These are phyloP conservation scores for Manduca sexta DNA, from an alignment of 1,140 invertebrate species.

Conservation along the genomic window DNA sequence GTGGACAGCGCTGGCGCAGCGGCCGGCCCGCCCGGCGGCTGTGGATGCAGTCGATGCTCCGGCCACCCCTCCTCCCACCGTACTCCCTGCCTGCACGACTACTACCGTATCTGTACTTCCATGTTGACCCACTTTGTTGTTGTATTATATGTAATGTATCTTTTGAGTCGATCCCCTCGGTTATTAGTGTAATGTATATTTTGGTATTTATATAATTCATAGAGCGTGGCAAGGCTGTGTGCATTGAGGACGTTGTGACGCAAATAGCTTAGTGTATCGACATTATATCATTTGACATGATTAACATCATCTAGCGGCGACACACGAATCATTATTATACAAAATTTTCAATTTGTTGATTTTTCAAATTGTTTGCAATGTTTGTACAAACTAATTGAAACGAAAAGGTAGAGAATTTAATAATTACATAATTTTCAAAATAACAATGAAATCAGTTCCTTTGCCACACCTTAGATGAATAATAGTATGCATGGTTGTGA, in stretches of 20 bases:
- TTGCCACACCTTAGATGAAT: constrained; percentile 71
- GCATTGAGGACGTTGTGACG: constrained; percentile 75
- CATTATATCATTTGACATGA: constrained; percentile 61
- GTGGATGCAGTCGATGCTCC: constrained; percentile 48
- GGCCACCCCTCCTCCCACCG: constrained; percentile 19
- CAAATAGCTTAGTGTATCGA: constrained; percentile 64
- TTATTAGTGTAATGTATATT: constrained; percentile 66
- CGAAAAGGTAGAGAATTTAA: constrained; percentile 39
- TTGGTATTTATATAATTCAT: constrained; percentile 62
- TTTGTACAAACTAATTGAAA: constrained; percentile 46
- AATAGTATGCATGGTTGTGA: constrained; percentile 56
- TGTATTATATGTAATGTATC: constrained; percentile 66
- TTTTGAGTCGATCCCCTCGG: constrained; percentile 63
- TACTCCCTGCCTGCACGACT: constrained; percentile 63
- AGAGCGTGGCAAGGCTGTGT: constrained; percentile 80
- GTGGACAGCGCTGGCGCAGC: constrained; percentile 44
- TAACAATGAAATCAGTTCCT: constrained; percentile 66
- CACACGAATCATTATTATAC: constrained; percentile 59
- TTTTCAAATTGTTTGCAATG: constrained; percentile 53
- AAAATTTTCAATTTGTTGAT: constrained; percentile 45
- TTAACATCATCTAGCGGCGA: constrained; percentile 59
- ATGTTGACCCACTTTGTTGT: constrained; percentile 68
- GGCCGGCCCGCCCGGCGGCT: constrained; percentile 9
- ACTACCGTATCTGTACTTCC: constrained; percentile 58
- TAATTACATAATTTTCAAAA: constrained; percentile 39